Conservation (phyloP, 2,797 vertebrate species). For the Remorina albescens region DNA sequence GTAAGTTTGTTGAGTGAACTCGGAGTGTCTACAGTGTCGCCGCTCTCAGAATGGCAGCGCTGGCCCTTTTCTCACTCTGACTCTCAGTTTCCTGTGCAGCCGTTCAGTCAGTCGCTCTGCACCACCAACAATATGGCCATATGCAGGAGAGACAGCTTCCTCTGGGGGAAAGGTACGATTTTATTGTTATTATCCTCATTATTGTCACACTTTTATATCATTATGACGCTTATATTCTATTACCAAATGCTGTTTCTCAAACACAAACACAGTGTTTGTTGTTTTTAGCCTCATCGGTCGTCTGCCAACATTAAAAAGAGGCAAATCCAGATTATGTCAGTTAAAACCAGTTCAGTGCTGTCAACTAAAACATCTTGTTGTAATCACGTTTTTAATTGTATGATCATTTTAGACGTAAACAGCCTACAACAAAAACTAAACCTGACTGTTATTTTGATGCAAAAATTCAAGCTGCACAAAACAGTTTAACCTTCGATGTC, state of each 20-base stretch:
- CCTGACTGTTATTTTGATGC: background rate
- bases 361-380: too few species aligned
- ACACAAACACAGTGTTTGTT: background rate
- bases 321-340: background rate
- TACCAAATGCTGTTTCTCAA: background rate
- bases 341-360: background rate
- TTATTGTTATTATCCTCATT: background rate
- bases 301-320: background rate
- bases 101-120: constrained; percentile 55
- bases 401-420: background rate
- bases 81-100: constrained; percentile 66
- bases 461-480: background rate
- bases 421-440: background rate
- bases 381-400: background rate
- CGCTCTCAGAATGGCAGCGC: constrained; percentile 29
- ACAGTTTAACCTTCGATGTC: background rate
- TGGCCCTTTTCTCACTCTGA: constrained; percentile 44
- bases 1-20: constrained; percentile 8
- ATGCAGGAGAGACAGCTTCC: constrained; percentile 85
- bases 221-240: background rate
- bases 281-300: background rate
- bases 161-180: constrained; percentile 83
- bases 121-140: constrained; percentile 74
- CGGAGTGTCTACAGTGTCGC: background rate
- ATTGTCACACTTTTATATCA: background rate